These are phyloP conservation scores for Tinamus guttatus DNA, from an alignment of 2,113 vertebrate genomes.

Conservation along the genomic window DNA sequence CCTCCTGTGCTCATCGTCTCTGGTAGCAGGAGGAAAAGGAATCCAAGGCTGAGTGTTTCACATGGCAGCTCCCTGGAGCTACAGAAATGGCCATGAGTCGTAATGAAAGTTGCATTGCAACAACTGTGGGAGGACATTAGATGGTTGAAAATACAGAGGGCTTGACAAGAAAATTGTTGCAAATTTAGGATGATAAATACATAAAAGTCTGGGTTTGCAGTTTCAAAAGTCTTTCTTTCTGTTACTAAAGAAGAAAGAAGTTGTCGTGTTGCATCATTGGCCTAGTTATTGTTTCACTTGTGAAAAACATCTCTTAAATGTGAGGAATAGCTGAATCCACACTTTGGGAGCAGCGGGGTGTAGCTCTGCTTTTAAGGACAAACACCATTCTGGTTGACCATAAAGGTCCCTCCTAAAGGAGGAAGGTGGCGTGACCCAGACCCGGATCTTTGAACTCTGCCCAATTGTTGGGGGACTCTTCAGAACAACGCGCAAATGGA, in stretches of 20 bases:
- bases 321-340: neutral
- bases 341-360: neutral
- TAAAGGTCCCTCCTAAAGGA: neutral
- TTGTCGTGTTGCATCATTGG: neutral
- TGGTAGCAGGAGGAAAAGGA: neutral
- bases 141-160: neutral
- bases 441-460: constrained; percentile 2
- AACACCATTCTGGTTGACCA: neutral
- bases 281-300: constrained; percentile 12
- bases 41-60: neutral
- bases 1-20: rapidly evolving
- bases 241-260: neutral
- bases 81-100: neutral
- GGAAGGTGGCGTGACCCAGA: neutral
- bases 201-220: neutral
- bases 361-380: neutral
- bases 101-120: neutral
- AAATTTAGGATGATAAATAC: neutral
- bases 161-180: neutral
- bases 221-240: neutral
- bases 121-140: neutral
- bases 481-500: neutral
- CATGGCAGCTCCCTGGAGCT: neutral
- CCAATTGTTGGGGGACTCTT: neutral
- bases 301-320: neutral